Evolutionary conservation across 2,888 invertebrate genomes (phyloP), one percentile per base, ranked within the genome.

Genomic region (Eilema caniola): DNA sequence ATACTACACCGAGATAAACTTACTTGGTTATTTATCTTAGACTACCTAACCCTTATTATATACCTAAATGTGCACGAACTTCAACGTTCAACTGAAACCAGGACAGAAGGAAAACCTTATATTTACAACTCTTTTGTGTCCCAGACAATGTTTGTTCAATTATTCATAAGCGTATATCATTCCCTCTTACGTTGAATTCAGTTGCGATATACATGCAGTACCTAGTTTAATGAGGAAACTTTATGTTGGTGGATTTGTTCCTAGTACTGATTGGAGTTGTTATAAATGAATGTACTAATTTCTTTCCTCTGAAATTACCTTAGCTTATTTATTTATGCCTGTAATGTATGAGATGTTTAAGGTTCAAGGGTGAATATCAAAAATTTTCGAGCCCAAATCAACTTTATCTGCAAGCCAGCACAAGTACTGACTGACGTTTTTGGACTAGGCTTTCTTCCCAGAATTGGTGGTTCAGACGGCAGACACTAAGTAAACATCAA

Each of bases 41-140:
- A 33, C 33, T 33, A 11, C 11, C n/a, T 23, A 23, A 57, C 12
- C 1, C 25, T 25, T 14, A 20, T 31, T 10, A 47, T 37, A 47
- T 25, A 47, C 23, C 25, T 28, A 56, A 20, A 63, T 31, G 41
- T 24, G 24, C 37, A 20, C 47, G 16, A 57, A 71, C 68, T 71
- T 80, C 67, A 82, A 77, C 28, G 76, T 10, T 56, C 79, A 73
- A 23, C 70, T 67, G 71, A 81, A 74, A 82, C 68, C 33, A 20
- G 82, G 72, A 67, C 81, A 80, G 60, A 64, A 81, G 82, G 81
- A 82, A 82, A 82, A 80, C 81, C 79, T 73, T 74, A 75, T 77
- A 80, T 76, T 74, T 76, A 73, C 74, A 69, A 79, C 74, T 79
- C 70, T 72, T 71, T 77, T 82, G 73, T 77, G 62, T 76, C 61